Conservation (phyloP, 2,797 vertebrate species). For the Melanotaenia parkinsoni region DNA sequence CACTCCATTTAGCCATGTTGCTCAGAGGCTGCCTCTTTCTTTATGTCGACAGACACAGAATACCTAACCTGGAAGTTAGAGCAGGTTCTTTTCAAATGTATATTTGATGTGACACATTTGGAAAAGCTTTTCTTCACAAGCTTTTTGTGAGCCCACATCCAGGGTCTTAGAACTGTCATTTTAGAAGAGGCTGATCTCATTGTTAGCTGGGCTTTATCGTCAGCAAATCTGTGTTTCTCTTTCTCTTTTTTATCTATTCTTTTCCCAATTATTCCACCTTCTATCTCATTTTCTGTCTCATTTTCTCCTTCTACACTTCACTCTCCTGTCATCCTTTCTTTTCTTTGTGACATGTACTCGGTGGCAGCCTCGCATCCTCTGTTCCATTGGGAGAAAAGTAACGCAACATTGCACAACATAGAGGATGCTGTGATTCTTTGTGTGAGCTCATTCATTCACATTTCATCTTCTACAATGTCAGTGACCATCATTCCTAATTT, state of each 20-base stretch:
- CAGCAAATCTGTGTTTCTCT: conserved; percentile 28
- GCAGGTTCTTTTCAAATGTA: conserved; percentile 11
- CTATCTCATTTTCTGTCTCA: conserved; percentile 38
- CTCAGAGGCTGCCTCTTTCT: conserved; percentile 16
- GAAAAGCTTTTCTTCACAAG: conserved; percentile 36
- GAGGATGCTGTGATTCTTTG: conserved; percentile 30
- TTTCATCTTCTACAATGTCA: conserved; percentile 69
- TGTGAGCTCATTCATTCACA: conserved; percentile 56
- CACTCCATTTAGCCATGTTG: conserved; percentile 14
- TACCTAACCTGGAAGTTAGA: conserved; percentile 23
- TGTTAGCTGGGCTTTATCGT: conserved; percentile 28
- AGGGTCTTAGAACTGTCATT: conserved; percentile 45
- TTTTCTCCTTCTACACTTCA: conserved; percentile 14
- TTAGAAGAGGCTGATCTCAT: conserved; percentile 41
- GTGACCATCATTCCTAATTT: conserved; percentile 60
- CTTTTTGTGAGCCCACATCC: conserved; percentile 35
- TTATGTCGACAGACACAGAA: conserved; percentile 6
- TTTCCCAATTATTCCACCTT: conserved; percentile 42
- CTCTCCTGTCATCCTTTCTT: conserved; percentile 51
- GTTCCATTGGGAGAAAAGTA: conserved; percentile 49
- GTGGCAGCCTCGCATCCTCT: conserved; percentile 56
- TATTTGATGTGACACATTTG: conserved; percentile 46
- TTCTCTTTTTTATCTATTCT: conserved; percentile 37
- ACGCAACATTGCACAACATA: conserved; percentile 46
- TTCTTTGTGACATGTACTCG: conserved; percentile 35